These are phyloP conservation scores for Falco berigora DNA, from an alignment of 2,797 vertebrate genomes.

Conservation along the genomic window DNA sequence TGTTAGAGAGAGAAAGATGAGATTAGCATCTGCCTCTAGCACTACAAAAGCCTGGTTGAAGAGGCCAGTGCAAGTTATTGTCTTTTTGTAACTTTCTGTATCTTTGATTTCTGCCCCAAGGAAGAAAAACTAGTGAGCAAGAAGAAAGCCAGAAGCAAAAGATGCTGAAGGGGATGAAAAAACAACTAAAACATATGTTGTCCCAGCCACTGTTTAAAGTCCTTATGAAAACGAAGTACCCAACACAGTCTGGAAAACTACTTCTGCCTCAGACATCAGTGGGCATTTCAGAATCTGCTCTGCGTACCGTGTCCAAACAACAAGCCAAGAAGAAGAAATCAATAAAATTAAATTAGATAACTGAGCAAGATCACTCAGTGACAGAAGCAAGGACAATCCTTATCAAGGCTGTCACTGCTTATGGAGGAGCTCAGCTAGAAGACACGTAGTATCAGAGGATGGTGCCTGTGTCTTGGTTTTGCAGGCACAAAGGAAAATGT, in stretches of 20 bases:
- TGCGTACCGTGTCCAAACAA: constrained; percentile 75
- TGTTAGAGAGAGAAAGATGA: not conserved
- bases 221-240: constrained; percentile 87
- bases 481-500: not conserved
- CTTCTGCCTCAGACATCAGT: constrained; percentile 63
- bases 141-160: constrained; percentile 83
- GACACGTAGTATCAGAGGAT: not conserved
- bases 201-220: constrained; percentile 84
- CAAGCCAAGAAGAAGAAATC: constrained; percentile 50
- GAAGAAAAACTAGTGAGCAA: constrained; percentile 72
- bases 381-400: not conserved
- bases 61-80: not conserved
- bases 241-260: constrained; percentile 88
- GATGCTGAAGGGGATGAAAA: constrained; percentile 88
- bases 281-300: constrained; percentile 72
- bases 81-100: not conserved
- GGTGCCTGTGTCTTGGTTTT: not conserved
- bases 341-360: not conserved
- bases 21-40: not conserved
- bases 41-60: not conserved
- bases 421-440: not conserved
- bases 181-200: constrained; percentile 83
- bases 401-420: not conserved
- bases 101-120: constrained; percentile 64
- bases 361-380: not conserved